Conservation (phyloP, 2,113 vertebrate genomes). For the Vireo altiloquus region DNA sequence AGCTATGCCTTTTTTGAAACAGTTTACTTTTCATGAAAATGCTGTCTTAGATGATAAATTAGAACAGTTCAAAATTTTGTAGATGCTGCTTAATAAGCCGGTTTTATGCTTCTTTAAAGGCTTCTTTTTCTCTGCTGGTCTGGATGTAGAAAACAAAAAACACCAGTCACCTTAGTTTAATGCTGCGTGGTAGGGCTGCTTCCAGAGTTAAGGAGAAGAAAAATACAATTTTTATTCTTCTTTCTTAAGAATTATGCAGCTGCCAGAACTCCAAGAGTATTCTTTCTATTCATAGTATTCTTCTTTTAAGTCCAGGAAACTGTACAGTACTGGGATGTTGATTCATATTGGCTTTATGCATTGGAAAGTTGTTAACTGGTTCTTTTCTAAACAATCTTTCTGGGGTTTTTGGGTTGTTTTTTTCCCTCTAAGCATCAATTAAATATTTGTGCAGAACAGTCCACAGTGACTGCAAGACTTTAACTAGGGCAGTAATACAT, state of each 20-base stretch:
- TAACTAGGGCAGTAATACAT: background rate
- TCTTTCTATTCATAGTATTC: background rate
- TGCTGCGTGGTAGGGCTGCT: background rate
- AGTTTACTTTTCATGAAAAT: background rate
- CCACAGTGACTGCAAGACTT: background rate
- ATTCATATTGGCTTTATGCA: background rate
- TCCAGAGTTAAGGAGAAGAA: background rate
- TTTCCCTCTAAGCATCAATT: background rate
- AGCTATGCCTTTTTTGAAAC: background rate
- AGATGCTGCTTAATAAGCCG: background rate
- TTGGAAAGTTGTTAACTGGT: background rate
- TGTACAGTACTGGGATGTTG: background rate
- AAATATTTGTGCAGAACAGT: background rate
- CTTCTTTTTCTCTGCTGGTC: background rate
- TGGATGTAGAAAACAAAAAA: background rate
- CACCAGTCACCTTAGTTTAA: background rate
- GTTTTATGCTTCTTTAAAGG: background rate
- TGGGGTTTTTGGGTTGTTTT: background rate
- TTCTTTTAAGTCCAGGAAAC: background rate
- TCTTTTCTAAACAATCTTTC: background rate
- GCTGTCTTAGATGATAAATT: background rate
- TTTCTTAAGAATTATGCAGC: background rate
- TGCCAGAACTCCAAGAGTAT: background rate
- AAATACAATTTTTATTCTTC: background rate
- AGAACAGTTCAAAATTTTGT: background rate